Conservation (phyloP, 1,140 invertebrate species). For the Hylyphantes graminicola region DNA sequence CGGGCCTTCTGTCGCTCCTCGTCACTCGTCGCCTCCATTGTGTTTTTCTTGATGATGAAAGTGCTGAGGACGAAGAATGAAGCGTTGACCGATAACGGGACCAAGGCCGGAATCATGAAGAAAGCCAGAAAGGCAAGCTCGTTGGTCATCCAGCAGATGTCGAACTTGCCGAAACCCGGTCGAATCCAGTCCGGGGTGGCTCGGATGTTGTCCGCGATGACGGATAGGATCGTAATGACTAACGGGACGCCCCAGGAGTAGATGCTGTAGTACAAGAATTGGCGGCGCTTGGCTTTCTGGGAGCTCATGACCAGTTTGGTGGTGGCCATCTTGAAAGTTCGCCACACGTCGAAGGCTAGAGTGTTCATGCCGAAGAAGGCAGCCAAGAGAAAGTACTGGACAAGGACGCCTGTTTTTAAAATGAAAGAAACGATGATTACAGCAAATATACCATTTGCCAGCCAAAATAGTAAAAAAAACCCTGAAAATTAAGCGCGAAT, state of each 20-base stretch:
- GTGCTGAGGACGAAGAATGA: conserved; percentile 71
- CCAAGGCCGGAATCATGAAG: conserved; percentile 71
- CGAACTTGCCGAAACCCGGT: conserved; percentile 69
- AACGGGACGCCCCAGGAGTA: conserved; percentile 67
- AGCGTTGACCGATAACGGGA: conserved; percentile 70
- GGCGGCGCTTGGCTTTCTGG: conserved; percentile 65
- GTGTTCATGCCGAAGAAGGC: conserved; percentile 75
- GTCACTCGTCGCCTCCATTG: conserved; percentile 57
- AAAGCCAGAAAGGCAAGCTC: conserved; percentile 70
- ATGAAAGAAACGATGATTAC: too few relatives aligned
- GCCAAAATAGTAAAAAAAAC: too few relatives aligned
- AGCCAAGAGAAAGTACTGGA: conserved; percentile 72
- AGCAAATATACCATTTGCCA: too few relatives aligned
- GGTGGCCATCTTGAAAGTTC: conserved; percentile 70
- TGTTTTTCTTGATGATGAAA: conserved; percentile 69
- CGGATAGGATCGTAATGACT: conserved; percentile 66
- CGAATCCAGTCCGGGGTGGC: conserved; percentile 65
- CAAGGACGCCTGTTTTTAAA: conserved; percentile 65
- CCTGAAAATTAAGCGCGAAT: too few relatives aligned
- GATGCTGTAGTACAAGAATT: conserved; percentile 64
- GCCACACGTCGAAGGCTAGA: conserved; percentile 73
- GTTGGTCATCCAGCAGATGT: conserved; percentile 72
- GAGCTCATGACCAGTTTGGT: conserved; percentile 69
- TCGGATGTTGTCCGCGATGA: conserved; percentile 68
- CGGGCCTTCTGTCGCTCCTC: conserved; percentile 60